Conservation (phyloP, 2,113 vertebrate species). For the Nothobranchius kuhntae region DNA sequence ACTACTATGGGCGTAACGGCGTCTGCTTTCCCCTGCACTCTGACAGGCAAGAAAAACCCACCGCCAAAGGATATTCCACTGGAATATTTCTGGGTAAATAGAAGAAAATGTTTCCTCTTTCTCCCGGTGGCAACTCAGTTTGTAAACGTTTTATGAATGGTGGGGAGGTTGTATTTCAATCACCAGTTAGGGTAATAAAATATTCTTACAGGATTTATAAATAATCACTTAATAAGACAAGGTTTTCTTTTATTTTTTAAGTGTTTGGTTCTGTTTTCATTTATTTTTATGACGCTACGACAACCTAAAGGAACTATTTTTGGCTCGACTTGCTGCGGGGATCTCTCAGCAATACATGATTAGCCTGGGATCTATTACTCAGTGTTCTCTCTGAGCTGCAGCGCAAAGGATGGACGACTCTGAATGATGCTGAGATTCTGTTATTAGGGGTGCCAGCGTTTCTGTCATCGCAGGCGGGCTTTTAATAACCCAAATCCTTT, state of each 20-base stretch:
- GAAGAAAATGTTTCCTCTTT: background rate
- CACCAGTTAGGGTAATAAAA: background rate
- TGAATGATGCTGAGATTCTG: background rate
- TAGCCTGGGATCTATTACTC: constrained; percentile 4
- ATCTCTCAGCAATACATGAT: constrained; percentile 20
- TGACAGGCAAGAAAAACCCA: constrained; percentile 81
- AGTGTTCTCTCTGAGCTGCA: constrained; percentile 13
- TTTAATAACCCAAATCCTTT: background rate
- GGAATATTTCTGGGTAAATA: constrained; percentile 87
- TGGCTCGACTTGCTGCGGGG: background rate
- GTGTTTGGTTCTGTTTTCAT: background rate
- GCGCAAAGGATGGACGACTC: background rate
- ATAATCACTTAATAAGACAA: background rate
- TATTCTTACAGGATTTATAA: background rate
- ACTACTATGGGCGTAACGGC: constrained; percentile 87
- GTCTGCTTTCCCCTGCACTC: constrained; percentile 88
- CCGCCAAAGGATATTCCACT: constrained; percentile 83
- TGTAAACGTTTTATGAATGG: too few species aligned
- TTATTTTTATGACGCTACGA: background rate
- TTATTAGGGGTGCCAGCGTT: background rate
- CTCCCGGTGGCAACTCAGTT: too few species aligned
- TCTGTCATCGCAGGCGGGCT: background rate
- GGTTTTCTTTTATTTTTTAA: background rate
- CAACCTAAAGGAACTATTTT: background rate
- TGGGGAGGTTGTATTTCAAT: too few species aligned